A percentile compares a stretch with the other conserved stretches of the same genome.
These are phyloP conservation scores for Nyctibius bracteatus DNA, from an alignment of 2,113 vertebrate genomes.

Conservation along the genomic window DNA sequence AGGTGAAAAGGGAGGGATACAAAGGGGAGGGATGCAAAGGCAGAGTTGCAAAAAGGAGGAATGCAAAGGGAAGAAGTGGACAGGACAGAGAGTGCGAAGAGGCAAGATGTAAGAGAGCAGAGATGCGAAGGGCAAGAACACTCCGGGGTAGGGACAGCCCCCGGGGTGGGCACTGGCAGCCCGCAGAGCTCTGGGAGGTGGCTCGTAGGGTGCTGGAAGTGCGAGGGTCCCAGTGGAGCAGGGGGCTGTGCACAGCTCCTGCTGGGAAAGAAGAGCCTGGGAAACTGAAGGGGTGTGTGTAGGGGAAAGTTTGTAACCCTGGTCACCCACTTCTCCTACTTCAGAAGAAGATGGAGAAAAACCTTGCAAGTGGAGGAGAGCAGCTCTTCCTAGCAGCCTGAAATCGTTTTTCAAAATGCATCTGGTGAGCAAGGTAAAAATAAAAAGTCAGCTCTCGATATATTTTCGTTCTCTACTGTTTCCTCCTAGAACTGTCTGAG, in stretches of 20 bases:
- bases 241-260: neutral
- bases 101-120: neutral
- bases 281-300: neutral
- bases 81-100: neutral
- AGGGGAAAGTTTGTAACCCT: neutral
- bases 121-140: neutral
- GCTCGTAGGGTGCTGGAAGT: neutral
- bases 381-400: neutral
- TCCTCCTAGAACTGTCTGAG: neutral
- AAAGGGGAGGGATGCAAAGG: conserved; percentile 36
- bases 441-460: neutral
- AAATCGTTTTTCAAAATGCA: neutral
- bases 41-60: neutral
- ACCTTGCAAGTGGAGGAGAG: neutral
- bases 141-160: neutral
- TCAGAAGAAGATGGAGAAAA: neutral
- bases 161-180: neutral
- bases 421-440: neutral
- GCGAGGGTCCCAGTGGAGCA: neutral
- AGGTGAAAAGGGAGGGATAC: conserved; percentile 44
- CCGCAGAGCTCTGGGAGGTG: neutral
- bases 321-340: neutral
- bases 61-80: neutral
- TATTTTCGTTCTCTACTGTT: neutral
- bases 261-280: neutral